Base-by-base conservation (phyloP, 2,113 vertebrate genomes). In the Perca schrenkii region DNA sequence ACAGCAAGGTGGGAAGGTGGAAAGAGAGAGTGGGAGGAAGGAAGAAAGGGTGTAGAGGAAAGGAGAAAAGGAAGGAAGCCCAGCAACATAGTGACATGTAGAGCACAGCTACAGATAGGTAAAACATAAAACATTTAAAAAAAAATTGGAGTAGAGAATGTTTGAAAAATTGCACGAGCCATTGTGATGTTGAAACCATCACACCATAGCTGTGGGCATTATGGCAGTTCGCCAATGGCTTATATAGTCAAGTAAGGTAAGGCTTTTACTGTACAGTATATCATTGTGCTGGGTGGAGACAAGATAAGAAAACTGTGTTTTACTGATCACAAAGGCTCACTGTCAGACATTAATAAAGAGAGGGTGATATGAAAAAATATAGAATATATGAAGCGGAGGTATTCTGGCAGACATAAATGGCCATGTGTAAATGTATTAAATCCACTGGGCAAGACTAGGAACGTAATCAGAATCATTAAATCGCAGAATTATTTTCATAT, bases 271-370 rank as follows among this genome's bases (percentile, higher is more conserved):
- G 40, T 40, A 40, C 8, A 3, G 40, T 40, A 78, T 79, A 86
- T 80, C 50, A 74, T 83, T 86, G 76, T 81, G 40, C 52, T 77
- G 60, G 61, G 54, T 70, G 13, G 61, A 84, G 75, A 85, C 62
- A 67, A 83, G 79, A 89, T 80, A 83, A 88, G 77, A 66, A 82
- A 82, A 84, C 65, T 58, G 60, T 85, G 60, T 81, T 86, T 85
- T 79, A 34, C 77, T 49, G 70, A 86, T 88, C 54, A 87, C 21
- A 89, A 89, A 58, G 66, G 62, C 75, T 62, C 58, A 79, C 68
- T 82, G 79, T 56, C 86, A 74, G 79, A 84, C 52, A 82, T 36
- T 54, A 80, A 86, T 77, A 60, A 58, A 82, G 69, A 81, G 46
- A 74, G 62, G 43, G 50, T 60, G 53, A 77, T 79, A 60, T 63